Base-by-base conservation (phyloP, 2,888 invertebrate species). In the Microplitis manilae region DNA sequence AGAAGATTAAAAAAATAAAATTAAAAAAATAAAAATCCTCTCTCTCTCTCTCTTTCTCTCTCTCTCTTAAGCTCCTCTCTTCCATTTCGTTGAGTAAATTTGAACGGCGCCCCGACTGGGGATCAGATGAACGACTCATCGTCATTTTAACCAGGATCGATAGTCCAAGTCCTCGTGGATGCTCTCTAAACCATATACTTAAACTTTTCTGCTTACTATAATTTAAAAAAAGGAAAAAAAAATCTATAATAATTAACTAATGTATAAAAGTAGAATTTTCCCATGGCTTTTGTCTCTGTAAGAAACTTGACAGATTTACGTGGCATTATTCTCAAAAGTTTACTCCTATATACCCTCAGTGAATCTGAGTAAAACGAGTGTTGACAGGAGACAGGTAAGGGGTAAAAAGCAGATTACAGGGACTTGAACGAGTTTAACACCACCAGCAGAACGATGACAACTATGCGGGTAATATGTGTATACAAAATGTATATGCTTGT, bases 1-100 rank as follows among this genome's bases (percentile, higher is more conserved):
- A 71, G 67, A 68, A 68, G 38, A 61, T 70, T 68, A 78, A 70
- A 73, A 68, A 65, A 68, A 71, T 68, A 17, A 67, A 17, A 69
- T 60, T 15, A 64, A 78, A 70, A 20, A 20, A 73, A 60, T 65
- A 69, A 75, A 67, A 74, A 62, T 75, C 62, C 40, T 61, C 64
- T 59, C 64, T n/a, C n/a, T n/a, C n/a, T n/a, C 17, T n/a, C 38
- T 68, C n/a, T 68, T 64, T 62, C 30, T 68, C 17, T 70, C 30
- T 30, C 30, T 68, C 67, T 61, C 20, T 72, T 50, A 38, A 41
- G 75, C 68, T 73, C 59, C 77, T 73, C 78, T 77, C 77, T 79
- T 81, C 79, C 79, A 81, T 81, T 81, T 81, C 74, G 77, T 69
- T 81, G 79, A 81, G 81, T 81, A 81, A 81, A 81, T 79, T 81